Percentiles rank a stretch among this genome's conserved stretches.
phyloP scores from a whole-genome alignment of 2,113 vertebrate genomes.

The Odocoileus virginianus region DNA sequence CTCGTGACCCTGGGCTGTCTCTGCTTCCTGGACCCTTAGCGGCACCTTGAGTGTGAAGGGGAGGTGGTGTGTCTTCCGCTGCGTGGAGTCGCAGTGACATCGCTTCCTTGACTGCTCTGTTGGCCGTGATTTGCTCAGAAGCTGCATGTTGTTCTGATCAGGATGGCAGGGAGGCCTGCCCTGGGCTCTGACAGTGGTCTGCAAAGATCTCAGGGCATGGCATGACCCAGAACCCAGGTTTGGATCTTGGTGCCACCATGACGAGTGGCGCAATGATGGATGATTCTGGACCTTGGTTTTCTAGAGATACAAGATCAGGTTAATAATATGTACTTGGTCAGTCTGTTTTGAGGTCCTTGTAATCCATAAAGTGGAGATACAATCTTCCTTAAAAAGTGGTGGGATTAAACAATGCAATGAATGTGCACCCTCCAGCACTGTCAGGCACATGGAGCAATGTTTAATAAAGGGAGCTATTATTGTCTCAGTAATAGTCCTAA shows the following conservation, averaged over 20 bases:
- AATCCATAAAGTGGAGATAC: neutral
- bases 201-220: neutral
- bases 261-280: neutral
- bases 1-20: conserved; percentile 53
- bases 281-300: neutral
- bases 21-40: conserved; percentile 63
- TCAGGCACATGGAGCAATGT: neutral
- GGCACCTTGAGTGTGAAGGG: conserved; percentile 63
- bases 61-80: conserved; percentile 57
- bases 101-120: conserved; percentile 54
- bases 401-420: neutral
- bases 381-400: neutral
- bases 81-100: neutral
- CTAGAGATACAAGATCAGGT: neutral
- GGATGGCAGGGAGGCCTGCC: neutral
- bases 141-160: neutral
- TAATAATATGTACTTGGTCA: neutral
- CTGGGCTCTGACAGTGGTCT: neutral
- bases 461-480: neutral
- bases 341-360: neutral
- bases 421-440: neutral
- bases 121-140: conserved; percentile 56
- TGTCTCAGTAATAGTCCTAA: neutral
- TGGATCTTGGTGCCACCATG: neutral
- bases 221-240: neutral